These are phyloP conservation scores for Tetraneura akinire DNA, from an alignment of 1,140 invertebrate species.

Conservation along the genomic window DNA sequence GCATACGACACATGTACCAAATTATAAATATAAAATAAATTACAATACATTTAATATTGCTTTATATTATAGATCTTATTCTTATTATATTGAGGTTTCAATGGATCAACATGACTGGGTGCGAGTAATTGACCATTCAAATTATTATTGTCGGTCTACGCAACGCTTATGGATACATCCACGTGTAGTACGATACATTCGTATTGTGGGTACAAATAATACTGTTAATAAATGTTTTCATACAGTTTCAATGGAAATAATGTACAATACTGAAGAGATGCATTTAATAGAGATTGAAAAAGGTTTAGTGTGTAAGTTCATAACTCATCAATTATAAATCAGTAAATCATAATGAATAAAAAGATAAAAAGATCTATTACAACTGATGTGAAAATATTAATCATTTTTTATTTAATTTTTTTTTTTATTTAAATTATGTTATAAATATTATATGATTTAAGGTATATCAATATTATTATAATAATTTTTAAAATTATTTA, in stretches of 20 bases:
- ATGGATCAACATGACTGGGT: conserved; percentile 96
- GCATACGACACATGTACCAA: too few relatives aligned
- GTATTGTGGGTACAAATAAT: conserved; percentile 92
- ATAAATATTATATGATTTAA: too few relatives aligned
- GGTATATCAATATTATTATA: too few relatives aligned
- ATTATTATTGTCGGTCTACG: conserved; percentile 93
- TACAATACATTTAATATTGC: neutral
- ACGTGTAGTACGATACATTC: conserved; percentile 85
- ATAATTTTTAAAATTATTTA: too few relatives aligned
- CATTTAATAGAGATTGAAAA: conserved; percentile 65
- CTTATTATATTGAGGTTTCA: conserved; percentile 95
- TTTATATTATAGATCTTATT: conserved; percentile 75
- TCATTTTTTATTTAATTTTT: too few relatives aligned
- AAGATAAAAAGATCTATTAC: too few relatives aligned
- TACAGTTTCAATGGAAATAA: conserved; percentile 87
- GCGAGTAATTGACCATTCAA: conserved; percentile 85
- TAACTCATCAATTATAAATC: too few relatives aligned
- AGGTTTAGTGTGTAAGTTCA: conserved; percentile 64
- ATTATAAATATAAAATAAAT: neutral
- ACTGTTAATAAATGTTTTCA: conserved; percentile 96
- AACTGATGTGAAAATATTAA: too few relatives aligned
- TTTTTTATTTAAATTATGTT: too few relatives aligned
- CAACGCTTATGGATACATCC: conserved; percentile 92
- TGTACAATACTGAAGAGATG: conserved; percentile 77
- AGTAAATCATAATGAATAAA: too few relatives aligned